Conservation (phyloP, 2,797 vertebrate species). For the Pampus argenteus region DNA sequence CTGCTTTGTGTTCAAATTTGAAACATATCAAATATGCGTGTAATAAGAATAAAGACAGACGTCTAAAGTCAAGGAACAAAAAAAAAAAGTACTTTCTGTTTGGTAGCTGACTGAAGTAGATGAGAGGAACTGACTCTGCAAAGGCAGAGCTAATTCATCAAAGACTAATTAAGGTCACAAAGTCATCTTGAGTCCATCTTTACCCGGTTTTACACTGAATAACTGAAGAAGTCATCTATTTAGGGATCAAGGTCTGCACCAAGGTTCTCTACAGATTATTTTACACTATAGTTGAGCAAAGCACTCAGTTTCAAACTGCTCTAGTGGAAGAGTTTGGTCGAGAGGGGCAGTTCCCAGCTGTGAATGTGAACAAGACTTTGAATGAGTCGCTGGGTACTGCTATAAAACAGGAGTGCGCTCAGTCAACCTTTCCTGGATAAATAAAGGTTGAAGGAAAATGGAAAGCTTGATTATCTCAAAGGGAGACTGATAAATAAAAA, state of each 20-base stretch:
- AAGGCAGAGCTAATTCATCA: constrained; percentile 50
- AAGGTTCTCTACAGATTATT: not conserved
- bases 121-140: constrained; percentile 20
- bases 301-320: not conserved
- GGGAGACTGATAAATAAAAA: constrained; percentile 57
- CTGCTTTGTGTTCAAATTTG: not conserved
- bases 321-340: not conserved
- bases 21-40: not conserved
- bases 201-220: constrained; percentile 42
- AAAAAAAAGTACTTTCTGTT: constrained; percentile 6
- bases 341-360: not conserved
- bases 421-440: constrained; percentile 10
- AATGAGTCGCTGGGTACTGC: not conserved
- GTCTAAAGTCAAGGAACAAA: constrained; percentile 64
- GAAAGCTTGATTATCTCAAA: constrained; percentile 49
- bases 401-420: constrained; percentile 3
- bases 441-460: constrained; percentile 35
- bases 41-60: constrained; percentile 62
- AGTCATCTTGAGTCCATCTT: constrained; percentile 49
- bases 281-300: not conserved
- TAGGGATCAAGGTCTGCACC: not conserved
- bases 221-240: constrained; percentile 38
- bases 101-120: constrained; percentile 25
- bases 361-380: constrained; percentile 2
- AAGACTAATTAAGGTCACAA: constrained; percentile 57